Conservation (phyloP, 2,888 invertebrate genomes). For the Leptodirus hochenwartii region DNA sequence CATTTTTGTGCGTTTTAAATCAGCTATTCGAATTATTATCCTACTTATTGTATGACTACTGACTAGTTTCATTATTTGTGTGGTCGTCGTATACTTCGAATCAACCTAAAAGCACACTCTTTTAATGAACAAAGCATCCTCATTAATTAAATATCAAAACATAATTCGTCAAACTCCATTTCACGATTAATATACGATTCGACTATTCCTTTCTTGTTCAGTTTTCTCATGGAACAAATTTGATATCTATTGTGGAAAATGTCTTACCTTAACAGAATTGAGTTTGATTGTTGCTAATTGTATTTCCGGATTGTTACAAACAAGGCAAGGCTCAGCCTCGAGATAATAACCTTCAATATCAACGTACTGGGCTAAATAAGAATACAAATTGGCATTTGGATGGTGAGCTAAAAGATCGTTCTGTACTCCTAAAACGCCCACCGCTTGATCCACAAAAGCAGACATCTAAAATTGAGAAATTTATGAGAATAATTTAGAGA, state of each 20-base stretch:
- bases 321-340: slow-evolving; percentile 93
- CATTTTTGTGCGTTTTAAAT: slow-evolving; percentile 94
- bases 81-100: slow-evolving; percentile 94
- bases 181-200: too few species aligned
- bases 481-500: neutral
- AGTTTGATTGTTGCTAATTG: slow-evolving; percentile 81
- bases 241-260: too few species aligned
- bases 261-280: slow-evolving; percentile 65
- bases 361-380: slow-evolving; percentile 80
- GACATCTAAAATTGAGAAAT: slow-evolving; percentile 29
- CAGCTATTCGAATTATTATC: slow-evolving; percentile 81
- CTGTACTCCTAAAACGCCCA: slow-evolving; percentile 70
- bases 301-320: slow-evolving; percentile 95
- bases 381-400: slow-evolving; percentile 87
- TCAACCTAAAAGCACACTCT: slow-evolving; percentile 53
- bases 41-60: slow-evolving; percentile 92
- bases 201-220: too few species aligned
- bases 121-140: neutral
- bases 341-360: slow-evolving; percentile 92
- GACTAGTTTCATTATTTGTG: slow-evolving; percentile 90
- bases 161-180: too few species aligned
- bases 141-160: too few species aligned
- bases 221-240: too few species aligned
- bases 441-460: slow-evolving; percentile 72
- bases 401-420: slow-evolving; percentile 78